phyloP scores from a whole-genome alignment of 2,888 invertebrate genomes.

The Lordiphosa fenestrarum region DNA sequence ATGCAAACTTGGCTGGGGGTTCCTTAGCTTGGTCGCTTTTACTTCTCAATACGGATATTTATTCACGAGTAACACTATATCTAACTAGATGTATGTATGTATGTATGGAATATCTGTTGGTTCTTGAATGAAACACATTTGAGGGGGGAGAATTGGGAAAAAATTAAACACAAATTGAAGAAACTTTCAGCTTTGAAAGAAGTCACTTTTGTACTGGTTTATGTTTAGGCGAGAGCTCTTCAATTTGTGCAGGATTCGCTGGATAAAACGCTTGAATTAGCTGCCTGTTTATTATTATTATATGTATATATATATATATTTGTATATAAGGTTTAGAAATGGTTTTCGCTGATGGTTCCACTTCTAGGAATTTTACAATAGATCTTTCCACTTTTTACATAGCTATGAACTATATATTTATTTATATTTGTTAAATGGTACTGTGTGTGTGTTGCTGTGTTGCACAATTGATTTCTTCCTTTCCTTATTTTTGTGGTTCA shows the following conservation, averaged over 20 bases:
- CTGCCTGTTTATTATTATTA: conserved; percentile 19
- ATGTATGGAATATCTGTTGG: conserved; percentile 15
- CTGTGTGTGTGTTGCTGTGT: conserved; percentile 24
- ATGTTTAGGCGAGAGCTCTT: too few species aligned
- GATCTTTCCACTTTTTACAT: conserved; percentile 29
- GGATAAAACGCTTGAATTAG: too few species aligned
- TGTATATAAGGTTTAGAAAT: conserved; percentile 13
- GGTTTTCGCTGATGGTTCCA: conserved; percentile 11
- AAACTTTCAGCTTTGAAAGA: too few species aligned
- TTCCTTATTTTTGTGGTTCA: too few species aligned
- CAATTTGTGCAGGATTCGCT: too few species aligned
- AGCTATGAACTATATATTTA: conserved; percentile 28
- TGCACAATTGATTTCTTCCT: conserved; percentile 28
- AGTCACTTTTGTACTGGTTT: too few species aligned
- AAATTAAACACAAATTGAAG: too few species aligned
- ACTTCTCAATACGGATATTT: background rate
- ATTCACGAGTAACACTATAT: too few species aligned
- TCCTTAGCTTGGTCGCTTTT: conserved; percentile 52
- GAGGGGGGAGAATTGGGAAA: too few species aligned
- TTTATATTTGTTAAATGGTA: conserved; percentile 22
- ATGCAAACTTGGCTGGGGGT: conserved; percentile 67
- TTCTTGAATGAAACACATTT: conserved; percentile 21
- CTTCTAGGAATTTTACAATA: conserved; percentile 26
- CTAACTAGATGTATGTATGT: conserved; percentile 11
- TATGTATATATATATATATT: background rate